Evolutionary conservation across 2,888 invertebrate genomes (phyloP), one percentile per base, ranked within the genome.

Genomic region (Eupsilia transversa): DNA sequence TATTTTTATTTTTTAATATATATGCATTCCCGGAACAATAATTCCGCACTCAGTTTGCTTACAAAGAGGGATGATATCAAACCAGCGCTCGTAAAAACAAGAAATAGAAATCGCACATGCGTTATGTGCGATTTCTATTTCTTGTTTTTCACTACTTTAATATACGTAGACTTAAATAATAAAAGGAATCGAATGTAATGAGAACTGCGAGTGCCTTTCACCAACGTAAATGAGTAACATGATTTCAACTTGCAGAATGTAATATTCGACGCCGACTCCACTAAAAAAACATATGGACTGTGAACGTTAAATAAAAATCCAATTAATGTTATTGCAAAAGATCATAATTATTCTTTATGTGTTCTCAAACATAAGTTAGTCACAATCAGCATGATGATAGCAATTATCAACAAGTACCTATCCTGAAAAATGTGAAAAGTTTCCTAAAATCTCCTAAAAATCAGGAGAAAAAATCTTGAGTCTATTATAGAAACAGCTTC

Each of bases 401-500:
- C 2, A 30, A 27, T 30, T 10, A n/a, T 59, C 4, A n/a, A 52
- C 5, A 4, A 65, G 23, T 14, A 27, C 3, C 27, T 17, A 27
- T 17, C 43, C n/a, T 23, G 3, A 63, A 49, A 3, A 52, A 63
- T 66, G 38, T 79, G 56, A 49, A 9, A 35, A 43, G 20, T 35
- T 79, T 75, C 20, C 20, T 35, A 65, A 69, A 75, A 75, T 52
- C n/a, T 35, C 14, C 9, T 33, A 54, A 70, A 71, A 23, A 70
- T 68, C 63, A 17, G 27, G 66, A 68, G 80, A 54, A 70, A 83
- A 76, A 71, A 61, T 72, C 70, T 66, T 60, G 54, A n/a, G 30
- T 75, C 27, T 64, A 72, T 67, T 80, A 57, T 75, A 77, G 74
- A 77, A 82, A 84, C 69, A 76, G 79, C 83, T 83, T 82, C 76